These are phyloP conservation scores for Channallabes apus DNA, from an alignment of 2,797 vertebrate genomes.

Conservation along the genomic window DNA sequence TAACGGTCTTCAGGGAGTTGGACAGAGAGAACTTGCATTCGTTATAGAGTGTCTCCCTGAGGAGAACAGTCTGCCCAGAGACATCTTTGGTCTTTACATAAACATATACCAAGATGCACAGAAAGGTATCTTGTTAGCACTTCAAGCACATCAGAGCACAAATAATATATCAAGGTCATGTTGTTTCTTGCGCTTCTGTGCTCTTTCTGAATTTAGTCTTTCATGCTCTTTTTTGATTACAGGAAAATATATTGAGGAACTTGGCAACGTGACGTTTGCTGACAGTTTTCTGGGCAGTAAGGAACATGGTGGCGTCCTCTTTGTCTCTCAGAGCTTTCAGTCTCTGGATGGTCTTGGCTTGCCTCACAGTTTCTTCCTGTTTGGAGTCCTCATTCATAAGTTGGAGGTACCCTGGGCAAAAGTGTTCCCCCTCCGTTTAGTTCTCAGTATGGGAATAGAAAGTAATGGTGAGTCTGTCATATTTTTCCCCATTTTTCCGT, in stretches of 20 bases:
- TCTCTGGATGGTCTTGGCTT: constrained; percentile 78
- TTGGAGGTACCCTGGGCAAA: constrained; percentile 95
- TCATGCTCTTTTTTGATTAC: constrained; percentile 31
- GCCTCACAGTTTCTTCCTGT: constrained; percentile 83
- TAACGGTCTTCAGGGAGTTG: constrained; percentile 87
- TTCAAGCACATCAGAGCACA: background rate
- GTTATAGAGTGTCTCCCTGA: constrained; percentile 83
- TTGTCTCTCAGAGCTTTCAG: constrained; percentile 86
- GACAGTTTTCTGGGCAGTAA: constrained; percentile 86
- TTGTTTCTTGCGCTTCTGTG: background rate
- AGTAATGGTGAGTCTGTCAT: constrained; percentile 76
- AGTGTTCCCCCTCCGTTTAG: constrained; percentile 90
- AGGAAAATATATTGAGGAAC: constrained; percentile 87
- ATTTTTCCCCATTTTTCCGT: background rate
- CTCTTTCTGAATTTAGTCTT: background rate
- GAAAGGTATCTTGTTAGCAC: constrained; percentile 74
- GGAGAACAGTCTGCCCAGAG: constrained; percentile 83
- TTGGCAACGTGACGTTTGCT: constrained; percentile 87
- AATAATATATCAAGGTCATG: background rate
- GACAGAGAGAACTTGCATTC: constrained; percentile 91
- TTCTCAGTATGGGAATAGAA: constrained; percentile 87
- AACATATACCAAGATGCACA: constrained; percentile 88
- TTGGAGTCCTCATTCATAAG: constrained; percentile 89
- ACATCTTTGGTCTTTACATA: constrained; percentile 86
- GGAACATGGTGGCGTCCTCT: constrained; percentile 91